A percentile compares a stretch with the other conserved stretches of the same genome.
Evolutionary conservation across 2,113 vertebrate genomes (phyloP).

Genomic region (Chelonoidis abingdonii): DNA sequence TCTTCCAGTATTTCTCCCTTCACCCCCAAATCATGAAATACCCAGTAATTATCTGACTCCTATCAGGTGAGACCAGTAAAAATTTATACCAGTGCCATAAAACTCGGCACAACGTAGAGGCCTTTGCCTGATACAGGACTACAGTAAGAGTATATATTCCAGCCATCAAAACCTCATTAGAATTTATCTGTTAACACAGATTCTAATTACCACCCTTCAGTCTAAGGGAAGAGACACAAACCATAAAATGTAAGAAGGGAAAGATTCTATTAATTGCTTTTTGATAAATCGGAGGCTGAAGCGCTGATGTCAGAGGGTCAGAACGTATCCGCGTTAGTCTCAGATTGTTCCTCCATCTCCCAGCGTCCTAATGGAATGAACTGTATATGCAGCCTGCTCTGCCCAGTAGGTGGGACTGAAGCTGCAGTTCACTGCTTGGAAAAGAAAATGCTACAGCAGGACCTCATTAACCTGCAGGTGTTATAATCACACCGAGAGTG

Average conservation of each 20-base stretch:
- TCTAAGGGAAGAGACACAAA: not conserved
- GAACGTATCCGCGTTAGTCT: not conserved
- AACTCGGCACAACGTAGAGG: not conserved
- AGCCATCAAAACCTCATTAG: constrained; percentile 44
- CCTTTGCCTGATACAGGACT: constrained; percentile 42
- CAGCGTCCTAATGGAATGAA: not conserved
- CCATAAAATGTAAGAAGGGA: not conserved
- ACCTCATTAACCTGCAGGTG: not conserved
- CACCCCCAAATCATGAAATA: constrained; percentile 9
- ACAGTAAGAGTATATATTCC: accelerated
- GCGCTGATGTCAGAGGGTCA: not conserved
- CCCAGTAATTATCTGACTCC: constrained; percentile 12
- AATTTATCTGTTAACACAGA: not conserved
- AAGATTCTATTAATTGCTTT: constrained; percentile 43
- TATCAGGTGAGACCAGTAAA: constrained; percentile 37
- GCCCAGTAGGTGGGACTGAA: not conserved
- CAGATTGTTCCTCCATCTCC: accelerated
- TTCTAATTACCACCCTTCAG: constrained; percentile 61
- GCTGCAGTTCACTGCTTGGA: not conserved
- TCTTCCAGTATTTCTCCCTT: not conserved
- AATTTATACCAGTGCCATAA: constrained; percentile 9
- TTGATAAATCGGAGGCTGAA: constrained; percentile 25
- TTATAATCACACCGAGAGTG: not conserved
- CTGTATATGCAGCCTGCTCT: not conserved
- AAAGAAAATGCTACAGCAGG: not conserved